Evolutionary conservation across 2,888 invertebrate genomes (phyloP), one percentile per base, ranked within the genome.

Genomic region (Brachynemurus nebulosus): DNA sequence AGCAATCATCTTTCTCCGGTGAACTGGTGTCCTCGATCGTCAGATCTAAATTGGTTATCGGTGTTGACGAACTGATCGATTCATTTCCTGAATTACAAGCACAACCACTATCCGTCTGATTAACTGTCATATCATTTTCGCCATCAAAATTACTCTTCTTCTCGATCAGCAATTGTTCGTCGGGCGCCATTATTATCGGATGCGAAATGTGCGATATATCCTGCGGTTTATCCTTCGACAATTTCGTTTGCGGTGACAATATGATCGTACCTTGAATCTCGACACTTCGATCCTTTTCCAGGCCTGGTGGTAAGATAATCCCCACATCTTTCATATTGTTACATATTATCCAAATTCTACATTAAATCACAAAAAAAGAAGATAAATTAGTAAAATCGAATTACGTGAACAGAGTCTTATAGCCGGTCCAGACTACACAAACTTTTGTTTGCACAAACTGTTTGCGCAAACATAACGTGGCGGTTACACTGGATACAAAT

Each of bases 311-410:
- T 48, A 82, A 60, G 52, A 76, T 76, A 11, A 78, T 74, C 55
- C 76, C 74, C 18, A 82, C 76, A 52, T 80, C 74, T 55, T 72
- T 70, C 77, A 80, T 80, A 52, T 68, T 71, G 54, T 71, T 71
- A 53, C 72, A 75, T 48, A 69, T 72, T 45, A 68, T 65, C 63
- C 76, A 78, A 19, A 72, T 55, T 57, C 78, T 78, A 50, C 17
- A n/a, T n/a, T n/a, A n/a, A n/a, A n/a, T n/a, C n/a, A n/a, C n/a
- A n/a, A n/a, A n/a, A n/a, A n/a, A n/a, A n/a, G n/a, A n/a, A n/a
- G n/a, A n/a, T n/a, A n/a, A n/a, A n/a, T n/a, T n/a, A n/a, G n/a
- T n/a, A n/a, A n/a, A n/a, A n/a, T n/a, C n/a, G n/a, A n/a, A n/a
- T n/a, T n/a, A n/a, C n/a, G n/a, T n/a, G n/a, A n/a, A n/a, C n/a